Evolutionary conservation across 2,888 invertebrate genomes (phyloP), one percentile per base, ranked within the genome.

Genomic region (Drosophila merina): DNA sequence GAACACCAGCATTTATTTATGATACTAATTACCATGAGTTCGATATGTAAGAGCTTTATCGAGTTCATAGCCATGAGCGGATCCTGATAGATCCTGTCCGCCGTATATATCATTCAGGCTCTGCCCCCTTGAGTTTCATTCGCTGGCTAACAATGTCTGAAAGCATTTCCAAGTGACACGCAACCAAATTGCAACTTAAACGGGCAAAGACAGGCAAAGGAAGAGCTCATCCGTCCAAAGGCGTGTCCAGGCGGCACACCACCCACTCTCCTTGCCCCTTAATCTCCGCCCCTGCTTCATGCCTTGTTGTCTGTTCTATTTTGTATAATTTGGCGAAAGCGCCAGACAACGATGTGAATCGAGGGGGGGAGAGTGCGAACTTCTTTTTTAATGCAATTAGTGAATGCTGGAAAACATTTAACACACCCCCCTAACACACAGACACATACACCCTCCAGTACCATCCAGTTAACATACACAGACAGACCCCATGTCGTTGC

Each of bases 141-240:
- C 10, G 51, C 54, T 45, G 60, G 69, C 31, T 70, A 56, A 62
- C 62, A 70, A 60, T 77, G 85, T 81, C 80, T 84, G 79, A 81
- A 81, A 81, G 80, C 80, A 81, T 84, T 81, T 84, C 56, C 69
- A 78, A 85, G 74, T 81, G 81, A 81, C 81, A 85, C 75, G 81
- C 85, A 81, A 81, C 77, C 82, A 82, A 81, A 85, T 85, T 85
- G 82, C 79, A 85, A 73, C 82, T 81, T 81, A 78, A 84, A 67
- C 75, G 82, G 73, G 73, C 66, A 76, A 73, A 73, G 75, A 74
- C 77, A 77, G 54, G n/a, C 45, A 30, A 31, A 40, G 45, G 54
- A 54, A 31, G 26, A 36, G 50, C 64, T 54, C 31, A 50, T 54
- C 38, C 33, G 33, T 31, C 42, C 50, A 50, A 42, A 28, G 63